Percentiles rank a stretch among this genome's conserved stretches.
Evolutionary conservation across 2,888 invertebrate species (phyloP).

Genomic region (Eupeodes latifasciatus): DNA sequence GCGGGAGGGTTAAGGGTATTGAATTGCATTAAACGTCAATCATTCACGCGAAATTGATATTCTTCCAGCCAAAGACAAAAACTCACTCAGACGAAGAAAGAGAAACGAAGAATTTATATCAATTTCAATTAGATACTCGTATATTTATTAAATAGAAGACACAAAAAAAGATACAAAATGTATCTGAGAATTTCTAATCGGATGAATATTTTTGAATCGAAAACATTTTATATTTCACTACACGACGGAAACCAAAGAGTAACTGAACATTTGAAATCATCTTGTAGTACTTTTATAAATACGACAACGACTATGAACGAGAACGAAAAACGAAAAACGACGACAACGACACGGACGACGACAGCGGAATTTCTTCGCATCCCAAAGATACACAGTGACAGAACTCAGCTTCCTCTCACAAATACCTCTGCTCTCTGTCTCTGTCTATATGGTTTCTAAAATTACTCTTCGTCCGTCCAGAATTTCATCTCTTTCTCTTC

Average conservation of each 20-base stretch:
- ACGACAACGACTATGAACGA: neutral
- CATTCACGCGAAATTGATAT: constrained; percentile 25
- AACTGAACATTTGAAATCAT: constrained; percentile 82
- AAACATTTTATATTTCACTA: constrained; percentile 73
- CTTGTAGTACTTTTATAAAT: constrained; percentile 82
- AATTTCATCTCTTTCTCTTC: constrained; percentile 21
- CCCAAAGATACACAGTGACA: constrained; percentile 69
- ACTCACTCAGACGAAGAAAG: neutral
- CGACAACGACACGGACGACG: constrained; percentile 1
- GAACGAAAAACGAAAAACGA: neutral
- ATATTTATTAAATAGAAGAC: neutral
- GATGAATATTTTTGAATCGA: constrained; percentile 24
- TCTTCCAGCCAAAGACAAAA: neutral
- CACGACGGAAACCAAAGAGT: constrained; percentile 83
- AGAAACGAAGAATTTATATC: neutral
- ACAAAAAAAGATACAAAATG: constrained; percentile 55
- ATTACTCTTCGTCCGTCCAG: constrained; percentile 26
- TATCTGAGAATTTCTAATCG: constrained; percentile 42
- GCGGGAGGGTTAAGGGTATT: neutral
- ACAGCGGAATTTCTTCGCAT: constrained; percentile 37
- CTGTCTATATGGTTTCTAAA: neutral
- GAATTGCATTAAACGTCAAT: constrained; percentile 38
- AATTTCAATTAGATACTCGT: neutral
- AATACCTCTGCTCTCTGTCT: neutral
- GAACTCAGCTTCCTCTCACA: constrained; percentile 61